A percentile compares a stretch with the other conserved stretches of the same genome.
phyloP scores from a whole-genome alignment of 2,113 vertebrate genomes.

The Nothocercus nigrocapillus region DNA sequence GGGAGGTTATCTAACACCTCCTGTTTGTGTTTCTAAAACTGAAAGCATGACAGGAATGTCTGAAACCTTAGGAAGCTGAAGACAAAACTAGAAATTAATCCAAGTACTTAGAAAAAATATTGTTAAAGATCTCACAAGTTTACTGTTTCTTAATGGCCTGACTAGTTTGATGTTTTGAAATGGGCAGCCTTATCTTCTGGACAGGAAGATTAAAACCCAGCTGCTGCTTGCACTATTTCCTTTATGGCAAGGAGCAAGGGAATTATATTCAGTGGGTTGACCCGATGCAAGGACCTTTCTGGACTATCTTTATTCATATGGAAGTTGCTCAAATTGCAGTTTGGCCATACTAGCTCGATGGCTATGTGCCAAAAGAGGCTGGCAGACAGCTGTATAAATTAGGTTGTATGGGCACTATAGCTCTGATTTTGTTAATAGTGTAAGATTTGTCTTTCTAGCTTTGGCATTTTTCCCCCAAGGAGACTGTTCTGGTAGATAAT shows the following conservation, averaged over 20 bases:
- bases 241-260: not conserved
- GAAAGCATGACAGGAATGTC: constrained; percentile 9
- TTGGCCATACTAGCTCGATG: not conserved
- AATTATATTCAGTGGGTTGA: not conserved
- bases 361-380: not conserved
- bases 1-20: not conserved
- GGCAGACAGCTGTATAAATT: accelerated
- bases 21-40: not conserved
- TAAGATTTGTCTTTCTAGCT: not conserved
- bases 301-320: accelerated
- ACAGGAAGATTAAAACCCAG: not conserved
- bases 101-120: not conserved
- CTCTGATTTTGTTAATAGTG: not conserved
- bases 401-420: not conserved
- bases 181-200: not conserved
- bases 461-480: not conserved
- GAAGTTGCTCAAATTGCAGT: not conserved
- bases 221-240: not conserved
- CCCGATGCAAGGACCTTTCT: not conserved
- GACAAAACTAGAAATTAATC: constrained; percentile 39
- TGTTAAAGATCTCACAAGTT: not conserved
- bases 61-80: not conserved
- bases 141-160: not conserved
- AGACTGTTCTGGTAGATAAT: not conserved
- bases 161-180: not conserved